phyloP scores from a whole-genome alignment of 2,888 invertebrate genomes.

The Caenorhabditis becei region DNA sequence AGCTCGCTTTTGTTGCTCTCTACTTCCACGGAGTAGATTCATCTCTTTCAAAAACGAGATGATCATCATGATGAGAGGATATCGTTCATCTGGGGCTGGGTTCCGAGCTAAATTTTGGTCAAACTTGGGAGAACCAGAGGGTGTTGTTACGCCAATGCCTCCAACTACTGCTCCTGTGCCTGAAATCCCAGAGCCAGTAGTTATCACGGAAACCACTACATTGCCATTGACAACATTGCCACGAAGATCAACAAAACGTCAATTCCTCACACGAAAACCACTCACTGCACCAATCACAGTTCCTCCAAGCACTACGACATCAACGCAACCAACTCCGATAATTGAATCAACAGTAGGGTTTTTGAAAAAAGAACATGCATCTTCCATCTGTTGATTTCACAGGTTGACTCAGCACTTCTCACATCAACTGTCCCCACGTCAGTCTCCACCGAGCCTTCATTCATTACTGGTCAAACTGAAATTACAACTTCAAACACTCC shows the following conservation, averaged over 20 bases:
- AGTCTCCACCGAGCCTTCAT: conserved; percentile 5
- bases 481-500: conserved; percentile 27
- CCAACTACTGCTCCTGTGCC: conserved; percentile 37
- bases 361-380: not conserved
- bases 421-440: not conserved
- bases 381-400: not conserved
- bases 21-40: conserved; percentile 70
- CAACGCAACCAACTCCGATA: not conserved
- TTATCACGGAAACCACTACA: conserved; percentile 30
- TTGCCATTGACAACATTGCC: conserved; percentile 25
- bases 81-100: conserved; percentile 66
- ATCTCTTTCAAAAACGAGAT: conserved; percentile 75
- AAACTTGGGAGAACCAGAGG: conserved; percentile 63
- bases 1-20: conserved; percentile 79
- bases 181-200: not conserved
- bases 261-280: conserved; percentile 24
- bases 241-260: conserved; percentile 5
- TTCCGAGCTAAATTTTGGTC: conserved; percentile 78
- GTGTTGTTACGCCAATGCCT: conserved; percentile 39
- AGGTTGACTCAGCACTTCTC: not conserved
- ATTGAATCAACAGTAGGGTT: too few species aligned
- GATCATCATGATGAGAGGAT: conserved; percentile 77
- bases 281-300: not conserved
- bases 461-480: conserved; percentile 48
- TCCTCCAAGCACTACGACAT: conserved; percentile 1